Percentiles rank a stretch among this genome's conserved stretches.
Conservation (phyloP, 2,797 vertebrate species). For the Anisognathus igniventris region DNA sequence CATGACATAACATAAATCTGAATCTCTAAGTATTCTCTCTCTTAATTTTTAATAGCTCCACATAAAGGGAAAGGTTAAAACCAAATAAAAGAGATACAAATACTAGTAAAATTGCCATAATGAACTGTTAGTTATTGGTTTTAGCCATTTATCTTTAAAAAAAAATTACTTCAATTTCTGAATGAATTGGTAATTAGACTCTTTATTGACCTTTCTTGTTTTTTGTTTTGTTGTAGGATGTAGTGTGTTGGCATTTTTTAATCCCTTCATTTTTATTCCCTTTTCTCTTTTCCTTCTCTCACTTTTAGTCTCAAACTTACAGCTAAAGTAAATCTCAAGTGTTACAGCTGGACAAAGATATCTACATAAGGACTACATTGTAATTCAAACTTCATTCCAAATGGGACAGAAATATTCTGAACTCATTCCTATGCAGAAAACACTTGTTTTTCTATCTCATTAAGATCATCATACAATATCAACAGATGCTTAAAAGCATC, state of each 20-base stretch:
- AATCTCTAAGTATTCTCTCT: conserved; percentile 67
- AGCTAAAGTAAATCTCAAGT: background rate
- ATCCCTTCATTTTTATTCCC: background rate
- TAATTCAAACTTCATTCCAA: conserved; percentile 15
- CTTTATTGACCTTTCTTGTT: conserved; percentile 50
- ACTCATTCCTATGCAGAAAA: conserved; percentile 31
- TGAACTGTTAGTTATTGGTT: conserved; percentile 65
- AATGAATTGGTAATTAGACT: conserved; percentile 61
- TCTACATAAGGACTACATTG: background rate
- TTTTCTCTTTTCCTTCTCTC: conserved; percentile 2
- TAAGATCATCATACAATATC: conserved; percentile 42
- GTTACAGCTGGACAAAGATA: conserved; percentile 4
- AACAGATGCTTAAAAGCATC: conserved; percentile 67
- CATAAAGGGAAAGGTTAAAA: conserved; percentile 73
- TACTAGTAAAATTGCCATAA: conserved; percentile 62
- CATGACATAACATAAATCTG: conserved; percentile 62
- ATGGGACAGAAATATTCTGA: background rate
- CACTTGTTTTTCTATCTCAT: conserved; percentile 12
- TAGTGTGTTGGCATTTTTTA: background rate
- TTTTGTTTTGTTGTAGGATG: background rate
- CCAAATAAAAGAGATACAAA: conserved; percentile 72
- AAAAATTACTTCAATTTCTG: conserved; percentile 58
- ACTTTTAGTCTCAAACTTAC: background rate
- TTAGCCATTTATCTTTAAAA: conserved; percentile 56
- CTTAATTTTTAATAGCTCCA: conserved; percentile 73